Conservation (phyloP, 2,113 vertebrate species). For the Irena cyanogastra region DNA sequence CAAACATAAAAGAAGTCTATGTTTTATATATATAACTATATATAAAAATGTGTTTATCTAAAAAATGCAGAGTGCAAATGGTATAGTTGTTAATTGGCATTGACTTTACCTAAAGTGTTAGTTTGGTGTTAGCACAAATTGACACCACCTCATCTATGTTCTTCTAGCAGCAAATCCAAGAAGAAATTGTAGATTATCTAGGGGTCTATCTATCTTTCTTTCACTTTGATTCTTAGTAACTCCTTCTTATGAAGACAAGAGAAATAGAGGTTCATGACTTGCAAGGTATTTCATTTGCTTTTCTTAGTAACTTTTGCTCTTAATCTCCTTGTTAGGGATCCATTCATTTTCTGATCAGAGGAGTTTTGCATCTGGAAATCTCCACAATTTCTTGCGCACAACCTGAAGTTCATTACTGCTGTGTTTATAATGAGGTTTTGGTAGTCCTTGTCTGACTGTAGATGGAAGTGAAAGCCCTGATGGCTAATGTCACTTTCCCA, state of each 20-base stretch:
- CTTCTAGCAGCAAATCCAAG: background rate
- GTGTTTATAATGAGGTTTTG: background rate
- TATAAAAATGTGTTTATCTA: background rate
- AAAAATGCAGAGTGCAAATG: background rate
- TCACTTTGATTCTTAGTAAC: background rate
- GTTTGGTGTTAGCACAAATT: background rate
- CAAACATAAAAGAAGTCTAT: background rate
- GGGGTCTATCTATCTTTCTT: background rate
- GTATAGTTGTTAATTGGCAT: background rate
- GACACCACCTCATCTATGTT: background rate
- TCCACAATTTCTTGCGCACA: background rate
- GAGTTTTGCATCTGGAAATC: background rate
- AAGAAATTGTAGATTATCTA: background rate
- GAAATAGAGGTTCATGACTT: background rate
- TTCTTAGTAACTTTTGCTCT: background rate
- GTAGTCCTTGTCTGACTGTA: background rate
- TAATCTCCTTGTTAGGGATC: background rate
- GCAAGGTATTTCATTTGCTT: background rate
- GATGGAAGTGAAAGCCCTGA: background rate
- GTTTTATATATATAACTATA: background rate
- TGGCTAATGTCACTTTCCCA: background rate
- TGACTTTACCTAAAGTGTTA: background rate
- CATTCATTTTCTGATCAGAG: background rate
- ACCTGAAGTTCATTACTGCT: background rate
- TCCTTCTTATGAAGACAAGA: background rate